phyloP scores from a whole-genome alignment of 2,888 invertebrate genomes.

The Caenorhabditis doughertyi region DNA sequence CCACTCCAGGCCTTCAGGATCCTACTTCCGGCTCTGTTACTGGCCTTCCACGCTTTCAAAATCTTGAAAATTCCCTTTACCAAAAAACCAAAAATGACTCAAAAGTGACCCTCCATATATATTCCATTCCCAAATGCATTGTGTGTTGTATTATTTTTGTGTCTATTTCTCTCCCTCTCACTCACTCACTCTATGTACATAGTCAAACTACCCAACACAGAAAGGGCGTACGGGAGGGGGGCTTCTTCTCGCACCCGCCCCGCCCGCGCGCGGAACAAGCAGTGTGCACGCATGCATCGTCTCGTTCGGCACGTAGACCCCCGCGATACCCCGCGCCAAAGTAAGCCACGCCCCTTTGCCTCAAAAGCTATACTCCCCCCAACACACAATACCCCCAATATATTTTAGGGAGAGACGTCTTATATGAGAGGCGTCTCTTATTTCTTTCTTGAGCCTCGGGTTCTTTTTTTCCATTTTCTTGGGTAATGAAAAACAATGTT shows the following conservation, averaged over 20 bases:
- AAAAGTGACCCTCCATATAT: conserved; percentile 27
- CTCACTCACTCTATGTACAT: conserved; percentile 22
- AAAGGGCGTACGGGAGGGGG: not conserved
- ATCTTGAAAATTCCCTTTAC: not conserved
- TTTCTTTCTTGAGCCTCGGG: too few relatives aligned
- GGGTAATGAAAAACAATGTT: too few relatives aligned
- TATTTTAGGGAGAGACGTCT: conserved; percentile 13
- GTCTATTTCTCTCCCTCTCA: not conserved
- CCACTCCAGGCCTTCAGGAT: too few relatives aligned
- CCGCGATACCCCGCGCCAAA: conserved; percentile 5
- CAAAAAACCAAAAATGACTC: not conserved
- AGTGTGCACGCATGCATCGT: conserved; percentile 58
- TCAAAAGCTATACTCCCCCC: not conserved
- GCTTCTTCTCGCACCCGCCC: conserved; percentile 11
- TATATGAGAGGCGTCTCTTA: too few relatives aligned
- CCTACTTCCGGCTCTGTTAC: too few relatives aligned
- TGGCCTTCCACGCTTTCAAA: too few relatives aligned
- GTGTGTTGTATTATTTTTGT: not conserved
- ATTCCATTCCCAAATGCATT: conserved; percentile 14
- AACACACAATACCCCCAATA: conserved; percentile 16
- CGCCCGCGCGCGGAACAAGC: conserved; percentile 19
- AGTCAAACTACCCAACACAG: conserved; percentile 4
- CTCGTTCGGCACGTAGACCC: conserved; percentile 59
- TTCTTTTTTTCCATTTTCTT: too few relatives aligned
- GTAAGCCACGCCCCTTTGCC: conserved; percentile 14